Base-by-base conservation (phyloP, 2,888 invertebrate genomes). In the Eilema caniola region DNA sequence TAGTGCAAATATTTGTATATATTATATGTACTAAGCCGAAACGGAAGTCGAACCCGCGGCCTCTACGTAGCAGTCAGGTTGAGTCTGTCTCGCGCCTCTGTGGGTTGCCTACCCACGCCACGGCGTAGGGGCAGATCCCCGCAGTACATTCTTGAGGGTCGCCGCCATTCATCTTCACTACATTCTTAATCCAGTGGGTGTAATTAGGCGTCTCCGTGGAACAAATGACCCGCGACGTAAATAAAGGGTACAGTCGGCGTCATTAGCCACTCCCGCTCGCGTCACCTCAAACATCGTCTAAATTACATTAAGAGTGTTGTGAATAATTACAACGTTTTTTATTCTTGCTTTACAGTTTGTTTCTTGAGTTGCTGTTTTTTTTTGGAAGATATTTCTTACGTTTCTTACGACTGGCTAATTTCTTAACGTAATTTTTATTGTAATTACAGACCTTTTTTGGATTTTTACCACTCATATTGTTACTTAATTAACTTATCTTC, bases 211-310 rank as follows among this genome's bases (percentile, higher is more conserved):
- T 10, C 53, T n/a, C 16, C 8, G 53, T n/a, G n/a, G 7, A 53
- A 53, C 53, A 53, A 53, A 53, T 53, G 20, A n/a, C 20, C 53
- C 53, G 20, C 20, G 53, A 53, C n/a, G 53, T 53, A 53, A 53
- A n/a, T n/a, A 53, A 53, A 53, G n/a, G 53, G 53, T 53, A 53
- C 53, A n/a, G 53, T n/a, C n/a, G n/a, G 53, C 20, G 53, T n/a
- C n/a, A 53, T 53, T 53, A 53, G 53, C 20, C 14, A 5, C 47
- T 20, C 14, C 7, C n/a, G n/a, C 28, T 28, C n/a, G 20, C n/a
- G 53, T 10, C 53, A 53, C 53, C 53, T 53, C 53, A n/a, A n/a
- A 53, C 5, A n/a, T 53, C 53, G 53, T n/a, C 14, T n/a, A 8
- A 53, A 53, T 53, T 53, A 53, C n/a, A 53, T 53, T 53, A 53